Percentiles rank a stretch among this genome's conserved stretches.
Conservation (phyloP, 2,113 vertebrate genomes). For the Phalacrocorax carbo region DNA sequence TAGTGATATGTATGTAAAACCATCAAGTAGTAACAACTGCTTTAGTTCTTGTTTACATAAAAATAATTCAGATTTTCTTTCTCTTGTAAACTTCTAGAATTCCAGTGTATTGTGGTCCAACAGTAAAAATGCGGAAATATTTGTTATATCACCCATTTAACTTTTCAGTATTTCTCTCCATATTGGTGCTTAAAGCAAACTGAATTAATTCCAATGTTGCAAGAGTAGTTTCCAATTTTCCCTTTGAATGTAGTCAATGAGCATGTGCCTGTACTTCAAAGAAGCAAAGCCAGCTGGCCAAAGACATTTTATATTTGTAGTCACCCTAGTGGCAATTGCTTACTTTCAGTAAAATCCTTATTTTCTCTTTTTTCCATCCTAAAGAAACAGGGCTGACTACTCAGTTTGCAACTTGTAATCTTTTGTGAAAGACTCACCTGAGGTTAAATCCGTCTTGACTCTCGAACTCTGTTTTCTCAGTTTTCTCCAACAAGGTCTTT, state of each 20-base stretch:
- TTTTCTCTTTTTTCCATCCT: background rate
- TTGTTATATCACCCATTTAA: background rate
- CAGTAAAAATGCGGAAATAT: background rate
- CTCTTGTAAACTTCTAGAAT: background rate
- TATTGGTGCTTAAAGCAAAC: background rate
- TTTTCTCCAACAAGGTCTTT: background rate
- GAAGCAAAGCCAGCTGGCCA: background rate
- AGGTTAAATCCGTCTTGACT: background rate
- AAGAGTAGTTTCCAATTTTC: background rate
- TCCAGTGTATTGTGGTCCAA: background rate
- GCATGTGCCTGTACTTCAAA: background rate
- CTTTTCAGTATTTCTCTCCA: background rate
- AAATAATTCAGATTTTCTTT: conserved; percentile 9
- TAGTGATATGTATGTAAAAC: background rate
- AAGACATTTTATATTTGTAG: background rate
- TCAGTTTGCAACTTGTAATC: background rate
- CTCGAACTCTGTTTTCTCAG: background rate
- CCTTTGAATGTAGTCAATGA: background rate
- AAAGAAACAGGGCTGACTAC: background rate
- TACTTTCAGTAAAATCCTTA: background rate
- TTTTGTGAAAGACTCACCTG: background rate
- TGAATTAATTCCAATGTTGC: background rate
- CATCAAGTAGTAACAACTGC: background rate
- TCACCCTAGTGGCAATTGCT: background rate
- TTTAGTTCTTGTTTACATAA: conserved; percentile 19